These are phyloP conservation scores for Helogale parvula DNA, from an alignment of 2,113 vertebrate species.

Conservation along the genomic window DNA sequence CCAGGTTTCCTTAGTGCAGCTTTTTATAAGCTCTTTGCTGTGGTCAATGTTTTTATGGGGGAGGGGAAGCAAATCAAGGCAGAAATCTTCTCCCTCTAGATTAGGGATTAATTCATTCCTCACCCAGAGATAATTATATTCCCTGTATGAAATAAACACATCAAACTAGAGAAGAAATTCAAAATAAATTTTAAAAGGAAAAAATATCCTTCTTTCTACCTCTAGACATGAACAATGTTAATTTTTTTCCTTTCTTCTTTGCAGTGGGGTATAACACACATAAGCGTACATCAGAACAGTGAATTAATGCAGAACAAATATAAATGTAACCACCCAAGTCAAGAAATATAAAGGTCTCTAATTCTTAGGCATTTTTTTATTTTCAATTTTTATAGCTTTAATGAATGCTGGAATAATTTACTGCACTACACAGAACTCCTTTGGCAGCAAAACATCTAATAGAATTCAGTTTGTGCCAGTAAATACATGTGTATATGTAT, in stretches of 20 bases:
- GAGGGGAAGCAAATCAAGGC: slow-evolving; percentile 86
- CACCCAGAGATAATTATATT: slow-evolving; percentile 88
- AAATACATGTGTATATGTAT: neutral
- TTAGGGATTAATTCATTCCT: slow-evolving; percentile 85
- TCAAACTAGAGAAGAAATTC: slow-evolving; percentile 83
- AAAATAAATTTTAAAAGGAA: neutral
- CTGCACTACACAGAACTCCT: neutral
- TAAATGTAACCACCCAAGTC: neutral
- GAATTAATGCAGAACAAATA: neutral
- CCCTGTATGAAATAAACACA: slow-evolving; percentile 92
- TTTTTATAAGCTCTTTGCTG: slow-evolving; percentile 89
- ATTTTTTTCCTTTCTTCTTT: neutral
- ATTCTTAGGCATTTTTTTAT: neutral
- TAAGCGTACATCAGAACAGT: no score
- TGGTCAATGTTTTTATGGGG: slow-evolving; percentile 87
- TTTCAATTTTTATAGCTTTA: neutral
- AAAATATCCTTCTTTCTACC: neutral
- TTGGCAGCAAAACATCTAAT: neutral
- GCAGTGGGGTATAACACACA: neutral
- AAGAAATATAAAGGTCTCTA: neutral
- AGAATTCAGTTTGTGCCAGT: neutral
- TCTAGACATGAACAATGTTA: neutral
- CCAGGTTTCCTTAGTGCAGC: slow-evolving; percentile 89
- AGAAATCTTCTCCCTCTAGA: slow-evolving; percentile 85
- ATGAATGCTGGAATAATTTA: neutral